Evolutionary conservation across 2,888 invertebrate genomes (phyloP), one percentile per base, ranked within the genome.

Genomic region (Cloeon dipterum): DNA sequence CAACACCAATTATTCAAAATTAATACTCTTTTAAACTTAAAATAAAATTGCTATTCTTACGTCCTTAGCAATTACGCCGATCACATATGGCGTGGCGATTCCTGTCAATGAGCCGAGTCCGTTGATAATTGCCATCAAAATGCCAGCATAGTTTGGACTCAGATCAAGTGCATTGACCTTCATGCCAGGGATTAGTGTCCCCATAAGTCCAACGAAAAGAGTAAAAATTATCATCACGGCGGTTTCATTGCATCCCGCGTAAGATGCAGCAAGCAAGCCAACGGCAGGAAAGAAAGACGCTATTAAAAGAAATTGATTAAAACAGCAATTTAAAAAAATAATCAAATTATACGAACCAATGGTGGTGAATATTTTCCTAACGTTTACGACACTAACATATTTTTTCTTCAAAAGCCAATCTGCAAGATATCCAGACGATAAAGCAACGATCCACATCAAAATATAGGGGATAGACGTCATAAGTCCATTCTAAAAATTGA

Each of bases 31-130:
- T n/a, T n/a, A n/a, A n/a, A n/a, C n/a, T n/a, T n/a, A n/a, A n/a
- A n/a, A n/a, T n/a, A n/a, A n/a, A n/a, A n/a, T n/a, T n/a, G 17
- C 13, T 18, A 3, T 35, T 62, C 67, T 65, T 56, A 68, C 68
- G 56, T 70, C 65, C 45, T 69, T 66, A 36, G 74, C 71, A 44
- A 74, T 52, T 25, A 67, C 54, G 11, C 74, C 73, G 23, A 74
- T 72, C 32, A 74, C 59, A 46, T 66, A 68, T 1, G 74, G 74
- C 1, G 72, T 70, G 18, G 75, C 57, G 45, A 76, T 73, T 26
- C 76, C 76, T 1, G 74, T 70, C 14, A 74, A 61, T 1, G 75
- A 74, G 13, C 74, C 76, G 33, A 74, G 69, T 0, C 76, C 76
- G 46, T 72, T 72, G 7, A 70, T 70, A 20, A 72, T 66, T 3